phyloP scores from a whole-genome alignment of 2,797 vertebrate genomes.

The Calcarius lapponicus region DNA sequence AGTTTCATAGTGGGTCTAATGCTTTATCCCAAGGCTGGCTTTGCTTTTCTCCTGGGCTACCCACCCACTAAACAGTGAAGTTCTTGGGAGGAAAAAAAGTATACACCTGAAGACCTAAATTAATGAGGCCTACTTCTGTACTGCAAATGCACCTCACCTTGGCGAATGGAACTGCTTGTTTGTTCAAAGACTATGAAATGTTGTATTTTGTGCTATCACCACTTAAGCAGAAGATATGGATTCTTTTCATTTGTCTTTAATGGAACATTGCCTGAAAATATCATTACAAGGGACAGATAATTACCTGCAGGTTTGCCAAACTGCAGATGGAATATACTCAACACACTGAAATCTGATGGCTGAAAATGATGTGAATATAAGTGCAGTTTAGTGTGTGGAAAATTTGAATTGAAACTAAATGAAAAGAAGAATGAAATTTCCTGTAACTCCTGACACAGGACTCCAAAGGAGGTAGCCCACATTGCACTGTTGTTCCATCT shows the following conservation, averaged over 20 bases:
- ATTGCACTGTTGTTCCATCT: fast-evolving
- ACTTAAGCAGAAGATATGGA: neutral
- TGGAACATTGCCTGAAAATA: constrained; percentile 58
- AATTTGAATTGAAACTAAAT: constrained; percentile 2
- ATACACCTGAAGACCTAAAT: neutral
- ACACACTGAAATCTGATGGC: constrained; percentile 7
- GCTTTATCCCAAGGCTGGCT: neutral
- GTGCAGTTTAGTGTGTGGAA: neutral
- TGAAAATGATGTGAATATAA: neutral
- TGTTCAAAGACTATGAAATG: constrained; percentile 39
- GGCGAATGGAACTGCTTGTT: neutral
- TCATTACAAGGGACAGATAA: constrained; percentile 56
- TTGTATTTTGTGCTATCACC: neutral
- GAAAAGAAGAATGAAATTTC: neutral
- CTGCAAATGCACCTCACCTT: neutral
- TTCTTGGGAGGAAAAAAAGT: neutral
- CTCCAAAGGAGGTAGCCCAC: neutral
- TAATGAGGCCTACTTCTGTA: neutral
- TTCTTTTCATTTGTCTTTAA: constrained; percentile 59
- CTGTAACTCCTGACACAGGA: neutral
- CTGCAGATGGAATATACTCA: constrained; percentile 42
- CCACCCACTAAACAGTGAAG: neutral
- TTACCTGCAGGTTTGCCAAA: constrained; percentile 51
- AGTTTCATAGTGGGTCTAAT: neutral
- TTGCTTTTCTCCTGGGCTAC: neutral